Percentiles rank a stretch among this genome's conserved stretches.
Conservation (phyloP, 2,797 vertebrate species). For the Tokudaia tokunoshimensis region DNA sequence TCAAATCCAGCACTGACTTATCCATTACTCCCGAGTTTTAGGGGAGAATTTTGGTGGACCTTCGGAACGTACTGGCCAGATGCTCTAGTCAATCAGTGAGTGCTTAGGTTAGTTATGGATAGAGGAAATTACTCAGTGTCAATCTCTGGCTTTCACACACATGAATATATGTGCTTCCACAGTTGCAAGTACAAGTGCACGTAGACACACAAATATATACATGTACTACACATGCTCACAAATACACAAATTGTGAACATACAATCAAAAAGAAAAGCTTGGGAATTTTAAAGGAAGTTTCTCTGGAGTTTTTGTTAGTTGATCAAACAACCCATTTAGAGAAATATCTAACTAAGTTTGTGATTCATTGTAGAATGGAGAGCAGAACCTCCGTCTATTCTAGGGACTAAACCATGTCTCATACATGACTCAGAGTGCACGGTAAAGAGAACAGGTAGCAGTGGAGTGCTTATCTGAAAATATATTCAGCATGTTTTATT, state of each 20-base stretch:
- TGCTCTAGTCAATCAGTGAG: not conserved
- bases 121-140: not conserved
- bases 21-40: too few relatives aligned
- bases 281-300: conserved; percentile 24
- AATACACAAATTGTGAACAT: not conserved
- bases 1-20: not conserved
- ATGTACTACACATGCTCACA: not conserved
- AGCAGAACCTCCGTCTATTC: conserved; percentile 18
- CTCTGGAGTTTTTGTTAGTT: conserved; percentile 46
- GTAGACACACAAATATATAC: not conserved
- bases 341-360: conserved; percentile 27
- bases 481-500: not conserved
- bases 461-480: conserved; percentile 1
- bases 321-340: not conserved
- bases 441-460: not conserved
- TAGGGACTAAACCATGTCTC: conserved; percentile 48
- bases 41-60: not conserved
- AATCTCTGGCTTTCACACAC: not conserved
- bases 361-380: not conserved
- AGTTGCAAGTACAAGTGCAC: not conserved
- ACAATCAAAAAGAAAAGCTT: conserved; percentile 19
- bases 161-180: not conserved
- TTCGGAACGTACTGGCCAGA: not conserved
- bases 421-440: conserved; percentile 9
- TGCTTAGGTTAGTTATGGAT: not conserved